Conservation (phyloP, 2,888 invertebrate species). For the Cataglyphis altisquamis region DNA sequence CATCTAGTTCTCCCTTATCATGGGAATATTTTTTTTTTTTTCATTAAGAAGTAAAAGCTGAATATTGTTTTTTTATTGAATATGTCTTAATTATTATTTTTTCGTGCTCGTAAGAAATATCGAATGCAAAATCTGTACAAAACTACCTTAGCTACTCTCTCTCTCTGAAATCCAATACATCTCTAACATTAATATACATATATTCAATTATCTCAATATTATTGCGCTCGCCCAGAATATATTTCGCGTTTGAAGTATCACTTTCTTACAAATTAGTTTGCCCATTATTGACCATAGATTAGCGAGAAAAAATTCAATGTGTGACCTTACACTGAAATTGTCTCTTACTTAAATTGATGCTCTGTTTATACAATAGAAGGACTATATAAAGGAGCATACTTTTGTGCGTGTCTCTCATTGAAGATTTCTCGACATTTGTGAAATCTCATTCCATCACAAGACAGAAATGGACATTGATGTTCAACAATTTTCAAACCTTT, state of each 20-base stretch:
- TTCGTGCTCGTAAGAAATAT: neutral
- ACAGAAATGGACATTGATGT: neutral
- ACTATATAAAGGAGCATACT: neutral
- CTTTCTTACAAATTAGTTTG: conserved; percentile 55
- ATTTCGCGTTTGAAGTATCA: conserved; percentile 56
- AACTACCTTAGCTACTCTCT: neutral
- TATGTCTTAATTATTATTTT: neutral
- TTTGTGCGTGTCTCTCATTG: neutral
- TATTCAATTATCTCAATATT: conserved; percentile 56
- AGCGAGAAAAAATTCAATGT: conserved; percentile 37
- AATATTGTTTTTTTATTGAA: neutral
- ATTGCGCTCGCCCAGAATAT: conserved; percentile 65
- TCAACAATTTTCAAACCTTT: neutral
- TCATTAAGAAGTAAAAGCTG: neutral
- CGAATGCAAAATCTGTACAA: neutral
- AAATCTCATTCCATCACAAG: conserved; percentile 1
- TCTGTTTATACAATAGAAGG: neutral
- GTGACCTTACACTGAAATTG: conserved; percentile 7
- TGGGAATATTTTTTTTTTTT: neutral
- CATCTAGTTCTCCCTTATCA: neutral
- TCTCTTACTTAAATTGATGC: neutral
- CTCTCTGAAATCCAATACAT: conserved; percentile 12
- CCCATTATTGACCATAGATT: conserved; percentile 31
- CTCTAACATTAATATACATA: conserved; percentile 1
- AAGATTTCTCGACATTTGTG: neutral